Evolutionary conservation across 92 coral and sea anemone species (phyloP), one percentile per base, ranked within the genome.

Genomic region (Ricordea florida): DNA sequence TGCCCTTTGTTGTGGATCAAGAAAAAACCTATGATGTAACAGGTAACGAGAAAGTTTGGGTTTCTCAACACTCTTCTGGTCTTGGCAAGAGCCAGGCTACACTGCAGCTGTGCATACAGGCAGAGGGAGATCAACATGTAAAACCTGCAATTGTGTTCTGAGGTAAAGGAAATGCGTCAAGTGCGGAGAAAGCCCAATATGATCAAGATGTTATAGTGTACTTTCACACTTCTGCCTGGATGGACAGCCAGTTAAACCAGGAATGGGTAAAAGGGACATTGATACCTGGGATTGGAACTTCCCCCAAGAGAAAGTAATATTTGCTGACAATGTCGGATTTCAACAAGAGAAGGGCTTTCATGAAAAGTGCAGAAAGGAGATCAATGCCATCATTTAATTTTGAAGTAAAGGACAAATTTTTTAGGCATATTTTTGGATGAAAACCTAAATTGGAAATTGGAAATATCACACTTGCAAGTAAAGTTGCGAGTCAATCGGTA

Each of bases 1-100:
- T 79, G 17, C 70, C 79, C 24, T 79, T 78, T 57, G 78, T 79
- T 4, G 41, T 79, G 5, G 62, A 67, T 58, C 89, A 64, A 57
- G 86, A 57, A 0, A 88, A 33, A 70, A 83, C 82, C 31, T 83
- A 76, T 42, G 58, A 50, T 22, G 64, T 43, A 52, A 32, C 45
- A 44, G 93, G 93, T 25, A 62, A 18, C 40, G 77, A 83, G 57
- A 82, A 88, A 46, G 89, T 88, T 21, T 82, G 86, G 93, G 86
- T 88, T 8, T 71, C 90, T 14, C 90, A 83, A 48, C 83, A 78
- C 10, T 75, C 79, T 32, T 21, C 82, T 20, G 82, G 87, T 33
- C 48, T 82, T 35, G 82, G 74, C 49, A 85, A 85, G 45, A 66
- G 89, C 55, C 89, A 76, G 45, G 84, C 88, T 48, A 74, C 88